These are phyloP conservation scores for Chamaea fasciata DNA, from an alignment of 2,113 vertebrate species.

Conservation along the genomic window DNA sequence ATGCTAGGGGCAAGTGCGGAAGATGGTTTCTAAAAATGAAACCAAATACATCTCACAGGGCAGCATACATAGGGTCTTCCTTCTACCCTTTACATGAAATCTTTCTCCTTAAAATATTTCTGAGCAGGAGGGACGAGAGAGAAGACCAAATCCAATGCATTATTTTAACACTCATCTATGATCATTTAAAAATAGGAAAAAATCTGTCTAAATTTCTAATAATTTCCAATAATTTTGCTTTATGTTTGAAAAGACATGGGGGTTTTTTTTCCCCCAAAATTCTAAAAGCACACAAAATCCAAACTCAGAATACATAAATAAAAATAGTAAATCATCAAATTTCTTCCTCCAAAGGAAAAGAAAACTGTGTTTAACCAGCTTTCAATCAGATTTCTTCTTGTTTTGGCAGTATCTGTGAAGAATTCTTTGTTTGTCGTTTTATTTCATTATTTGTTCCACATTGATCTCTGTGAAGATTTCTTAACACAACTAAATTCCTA, in stretches of 20 bases:
- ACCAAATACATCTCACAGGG: not conserved
- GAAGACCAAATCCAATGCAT: not conserved
- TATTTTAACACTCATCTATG: not conserved
- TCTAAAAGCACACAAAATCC: not conserved
- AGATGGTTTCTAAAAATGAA: not conserved
- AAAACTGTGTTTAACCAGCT: not conserved
- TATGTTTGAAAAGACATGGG: not conserved
- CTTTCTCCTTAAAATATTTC: not conserved
- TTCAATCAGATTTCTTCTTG: constrained; percentile 12
- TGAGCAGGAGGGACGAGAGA: not conserved
- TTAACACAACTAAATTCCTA: constrained; percentile 56
- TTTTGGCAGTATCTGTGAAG: constrained; percentile 12
- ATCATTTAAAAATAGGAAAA: not conserved
- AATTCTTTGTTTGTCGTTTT: constrained; percentile 59
- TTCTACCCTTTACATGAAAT: not conserved
- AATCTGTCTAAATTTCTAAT: not conserved
- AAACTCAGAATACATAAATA: not conserved
- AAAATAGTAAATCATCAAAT: not conserved
- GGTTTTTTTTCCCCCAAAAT: not conserved
- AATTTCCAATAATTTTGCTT: not conserved
- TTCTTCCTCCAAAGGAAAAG: not conserved
- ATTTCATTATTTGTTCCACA: constrained; percentile 53
- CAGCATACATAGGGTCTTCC: not conserved
- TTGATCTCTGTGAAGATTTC: constrained; percentile 59
- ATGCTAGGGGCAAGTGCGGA: not conserved